Conservation (phyloP, 1,140 invertebrate species). For the Polyergus mexicanus region DNA sequence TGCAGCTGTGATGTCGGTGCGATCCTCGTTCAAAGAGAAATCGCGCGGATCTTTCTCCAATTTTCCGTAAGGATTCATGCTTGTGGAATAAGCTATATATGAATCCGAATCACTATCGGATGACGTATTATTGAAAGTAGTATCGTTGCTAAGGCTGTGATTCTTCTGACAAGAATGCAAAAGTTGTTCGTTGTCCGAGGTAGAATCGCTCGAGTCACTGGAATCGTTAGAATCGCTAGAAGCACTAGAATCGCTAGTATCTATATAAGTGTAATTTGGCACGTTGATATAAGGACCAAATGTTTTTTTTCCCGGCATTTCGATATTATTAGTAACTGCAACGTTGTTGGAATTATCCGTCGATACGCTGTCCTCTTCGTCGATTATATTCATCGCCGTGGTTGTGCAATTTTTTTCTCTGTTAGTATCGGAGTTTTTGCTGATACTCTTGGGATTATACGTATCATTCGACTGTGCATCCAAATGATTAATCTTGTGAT, state of each 20-base stretch:
- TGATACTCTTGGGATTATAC: background rate
- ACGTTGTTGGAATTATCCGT: too few species aligned
- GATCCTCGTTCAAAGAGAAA: background rate
- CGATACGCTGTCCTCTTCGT: conserved; percentile 51
- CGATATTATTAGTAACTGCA: background rate
- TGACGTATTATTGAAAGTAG: conserved; percentile 61
- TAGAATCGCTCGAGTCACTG: conserved; percentile 63
- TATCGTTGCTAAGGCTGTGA: conserved; percentile 22
- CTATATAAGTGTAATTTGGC: conserved; percentile 73
- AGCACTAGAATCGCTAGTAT: conserved; percentile 70
- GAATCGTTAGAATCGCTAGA: conserved; percentile 65
- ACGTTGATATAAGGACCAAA: conserved; percentile 55
- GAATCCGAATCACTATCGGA: conserved; percentile 79
- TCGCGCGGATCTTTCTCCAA: background rate
- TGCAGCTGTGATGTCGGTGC: background rate
- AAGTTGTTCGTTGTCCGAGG: conserved; percentile 67
- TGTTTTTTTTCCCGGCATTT: conserved; percentile 1
- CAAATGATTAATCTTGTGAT: conserved; percentile 34
- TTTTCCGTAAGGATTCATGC: conserved; percentile 74
- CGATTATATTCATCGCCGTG: conserved; percentile 68
- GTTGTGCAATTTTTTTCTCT: conserved; percentile 30
- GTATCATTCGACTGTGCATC: conserved; percentile 1
- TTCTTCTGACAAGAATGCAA: conserved; percentile 31
- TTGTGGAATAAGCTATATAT: conserved; percentile 80
- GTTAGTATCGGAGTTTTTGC: conserved; percentile 45